Percentiles rank a stretch among this genome's conserved stretches.
These are phyloP conservation scores for Cervus canadensis DNA, from an alignment of 2,113 vertebrate genomes.

Conservation along the genomic window DNA sequence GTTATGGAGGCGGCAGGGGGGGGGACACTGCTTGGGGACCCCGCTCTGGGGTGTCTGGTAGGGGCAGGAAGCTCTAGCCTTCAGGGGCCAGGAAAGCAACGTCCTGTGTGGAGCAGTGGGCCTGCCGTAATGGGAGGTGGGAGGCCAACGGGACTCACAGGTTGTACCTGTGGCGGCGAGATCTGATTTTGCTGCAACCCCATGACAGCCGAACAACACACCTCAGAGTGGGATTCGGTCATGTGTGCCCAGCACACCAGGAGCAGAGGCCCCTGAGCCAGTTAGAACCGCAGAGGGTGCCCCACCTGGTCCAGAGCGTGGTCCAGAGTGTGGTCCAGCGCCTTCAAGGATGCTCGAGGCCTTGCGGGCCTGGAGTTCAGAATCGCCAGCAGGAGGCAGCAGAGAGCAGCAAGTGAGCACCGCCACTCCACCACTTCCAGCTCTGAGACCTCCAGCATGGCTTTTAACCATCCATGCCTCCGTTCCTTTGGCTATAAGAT, in stretches of 20 bases:
- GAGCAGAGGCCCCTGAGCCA: neutral
- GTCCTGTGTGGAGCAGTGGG: too few relatives aligned
- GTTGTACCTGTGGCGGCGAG: neutral
- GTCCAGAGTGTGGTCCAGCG: accelerated
- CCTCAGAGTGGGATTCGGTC: neutral
- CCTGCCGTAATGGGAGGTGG: neutral
- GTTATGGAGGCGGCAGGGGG: neutral
- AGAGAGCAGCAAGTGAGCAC: accelerated
- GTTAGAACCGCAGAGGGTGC: neutral
- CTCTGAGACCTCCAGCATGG: accelerated
- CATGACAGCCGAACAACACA: accelerated
- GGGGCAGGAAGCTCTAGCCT: neutral
- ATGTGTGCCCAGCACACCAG: accelerated
- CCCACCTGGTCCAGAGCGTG: neutral
- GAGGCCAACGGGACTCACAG: too few relatives aligned
- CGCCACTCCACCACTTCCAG: accelerated
- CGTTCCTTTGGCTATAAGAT: neutral
- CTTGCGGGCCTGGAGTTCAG: accelerated
- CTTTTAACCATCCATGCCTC: neutral
- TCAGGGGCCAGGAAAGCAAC: neutral
- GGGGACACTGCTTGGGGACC: accelerated
- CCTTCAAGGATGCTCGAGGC: accelerated
- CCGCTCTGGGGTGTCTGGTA: neutral
- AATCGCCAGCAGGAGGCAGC: neutral
- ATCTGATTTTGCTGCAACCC: neutral